Conservation (phyloP, 2,888 invertebrate species). For the Druceiella hillmani region DNA sequence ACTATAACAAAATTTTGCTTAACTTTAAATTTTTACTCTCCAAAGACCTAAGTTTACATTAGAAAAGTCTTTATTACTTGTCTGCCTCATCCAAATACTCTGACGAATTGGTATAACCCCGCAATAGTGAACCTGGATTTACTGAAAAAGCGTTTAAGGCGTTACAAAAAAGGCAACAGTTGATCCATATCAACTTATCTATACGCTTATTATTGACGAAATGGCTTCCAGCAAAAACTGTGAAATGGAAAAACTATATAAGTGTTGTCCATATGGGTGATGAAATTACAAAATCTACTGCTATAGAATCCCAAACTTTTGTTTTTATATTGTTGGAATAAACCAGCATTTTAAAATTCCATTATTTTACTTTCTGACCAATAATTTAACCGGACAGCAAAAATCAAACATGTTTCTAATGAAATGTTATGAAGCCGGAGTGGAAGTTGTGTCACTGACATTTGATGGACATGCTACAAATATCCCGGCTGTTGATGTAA, state of each 20-base stretch:
- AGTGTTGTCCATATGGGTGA: constrained; percentile 18
- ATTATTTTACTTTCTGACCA: constrained; percentile 17
- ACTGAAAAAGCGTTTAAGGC: constrained; percentile 13
- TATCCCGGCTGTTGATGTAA: constrained; percentile 2
- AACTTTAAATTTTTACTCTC: constrained; percentile 15
- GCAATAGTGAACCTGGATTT: constrained; percentile 14
- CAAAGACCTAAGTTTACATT: constrained; percentile 16
- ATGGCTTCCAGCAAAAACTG: constrained; percentile 14
- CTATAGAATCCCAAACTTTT: constrained; percentile 17
- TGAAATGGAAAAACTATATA: constrained; percentile 18
- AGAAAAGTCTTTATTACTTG: constrained; percentile 16
- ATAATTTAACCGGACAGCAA: constrained; percentile 12
- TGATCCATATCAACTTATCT: constrained; percentile 6
- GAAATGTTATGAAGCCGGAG: constrained; percentile 12
- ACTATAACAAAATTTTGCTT: too few species aligned
- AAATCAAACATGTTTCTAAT: constrained; percentile 13
- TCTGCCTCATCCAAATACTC: constrained; percentile 16
- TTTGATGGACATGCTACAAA: constrained; percentile 6
- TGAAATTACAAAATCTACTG: constrained; percentile 8
- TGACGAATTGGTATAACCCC: constrained; percentile 13
- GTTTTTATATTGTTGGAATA: constrained; percentile 17
- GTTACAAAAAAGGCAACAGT: constrained; percentile 11
- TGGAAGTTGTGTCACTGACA: constrained; percentile 3
- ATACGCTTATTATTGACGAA: too few species aligned
- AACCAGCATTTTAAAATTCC: constrained; percentile 16